Evolutionary conservation across 2,797 vertebrate species (phyloP).

Genomic region (Thalassophryne amazonica): DNA sequence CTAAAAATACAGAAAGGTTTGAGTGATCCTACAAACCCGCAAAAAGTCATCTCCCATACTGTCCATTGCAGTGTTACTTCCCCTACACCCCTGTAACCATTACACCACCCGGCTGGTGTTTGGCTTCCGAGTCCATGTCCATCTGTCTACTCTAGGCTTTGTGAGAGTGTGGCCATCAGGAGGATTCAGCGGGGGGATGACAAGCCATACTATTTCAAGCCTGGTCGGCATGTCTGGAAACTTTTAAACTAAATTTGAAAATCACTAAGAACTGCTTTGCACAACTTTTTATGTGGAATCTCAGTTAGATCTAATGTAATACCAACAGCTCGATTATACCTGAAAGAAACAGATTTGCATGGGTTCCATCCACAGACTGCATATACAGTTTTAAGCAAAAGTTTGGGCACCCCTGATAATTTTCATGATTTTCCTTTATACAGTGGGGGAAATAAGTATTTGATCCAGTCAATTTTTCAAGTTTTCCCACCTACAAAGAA

Average conservation of each 20-base stretch:
- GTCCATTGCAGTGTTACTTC: conserved; percentile 7
- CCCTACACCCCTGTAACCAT: conserved; percentile 1
- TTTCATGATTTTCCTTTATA: no score
- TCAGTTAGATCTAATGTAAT: background rate
- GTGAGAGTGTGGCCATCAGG: conserved; percentile 53
- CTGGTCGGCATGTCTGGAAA: conserved; percentile 17
- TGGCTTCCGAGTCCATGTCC: conserved; percentile 52
- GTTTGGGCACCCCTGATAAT: no score
- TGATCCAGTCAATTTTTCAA: no score
- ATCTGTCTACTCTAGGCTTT: conserved; percentile 61
- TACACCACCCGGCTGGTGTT: conserved; percentile 41
- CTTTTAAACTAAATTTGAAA: conserved; percentile 15
- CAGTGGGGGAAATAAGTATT: no score
- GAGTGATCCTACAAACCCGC: conserved; percentile 1
- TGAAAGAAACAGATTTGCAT: no score
- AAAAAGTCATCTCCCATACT: conserved; percentile 6
- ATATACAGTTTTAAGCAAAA: no score
- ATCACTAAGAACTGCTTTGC: background rate
- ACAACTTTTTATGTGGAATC: background rate
- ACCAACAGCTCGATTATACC: no score
- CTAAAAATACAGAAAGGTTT: conserved; percentile 17
- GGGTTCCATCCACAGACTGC: background rate
- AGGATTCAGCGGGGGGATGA: conserved; percentile 39
- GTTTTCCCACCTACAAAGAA: no score
- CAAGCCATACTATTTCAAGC: conserved; percentile 45